Evolutionary conservation across 2,797 vertebrate genomes (phyloP), one percentile per base, ranked within the genome.

Genomic region (Notolabrus celidotus): DNA sequence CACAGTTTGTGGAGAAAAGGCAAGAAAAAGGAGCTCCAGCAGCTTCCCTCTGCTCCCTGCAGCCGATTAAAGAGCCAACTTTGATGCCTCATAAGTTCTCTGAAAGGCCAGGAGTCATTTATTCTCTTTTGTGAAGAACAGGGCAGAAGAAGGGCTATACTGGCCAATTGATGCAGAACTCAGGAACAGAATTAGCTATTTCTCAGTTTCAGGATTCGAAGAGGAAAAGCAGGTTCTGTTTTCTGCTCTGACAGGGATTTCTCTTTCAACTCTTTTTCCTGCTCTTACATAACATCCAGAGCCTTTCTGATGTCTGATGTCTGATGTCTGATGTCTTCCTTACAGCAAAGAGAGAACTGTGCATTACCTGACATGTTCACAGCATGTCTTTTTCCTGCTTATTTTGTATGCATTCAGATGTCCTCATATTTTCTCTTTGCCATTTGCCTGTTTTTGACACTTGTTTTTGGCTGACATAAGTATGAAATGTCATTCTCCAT

Each of bases 61-160:
- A 67, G 68, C 66, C 27, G 52, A 17, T 29, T 78, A 56, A 51
- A 42, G 19, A 61, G 59, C 60, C 31, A 43, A 45, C 27, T 34
- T 65, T 7, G 43, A 46, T 0, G 45, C 56, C 61, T 66, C 25
- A 51, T 33, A 57, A 50, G 62, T 43, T 58, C 3, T 51, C 41
- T 22, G 10, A 39, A 15, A 25, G 19, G 58, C 31, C 58, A 47
- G 3, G 20, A 62, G 54, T 74, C 31, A 45, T 70, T 61, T 57
- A 33, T 42, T 25, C 19, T 34, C n/a, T 47, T 23, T 51, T 65
- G 53, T 60, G 47, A 53, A 64, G 45, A 34, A 39, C 22, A 57
- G 61, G 50, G 61, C 1, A 46, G 33, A 52, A 56, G n/a, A 56
- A 47, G 71, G 29, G 16, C 0, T 60, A 19, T 36, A 33, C 52